phyloP scores from a whole-genome alignment of 2,797 vertebrate genomes.

The Fistularia commersonii region DNA sequence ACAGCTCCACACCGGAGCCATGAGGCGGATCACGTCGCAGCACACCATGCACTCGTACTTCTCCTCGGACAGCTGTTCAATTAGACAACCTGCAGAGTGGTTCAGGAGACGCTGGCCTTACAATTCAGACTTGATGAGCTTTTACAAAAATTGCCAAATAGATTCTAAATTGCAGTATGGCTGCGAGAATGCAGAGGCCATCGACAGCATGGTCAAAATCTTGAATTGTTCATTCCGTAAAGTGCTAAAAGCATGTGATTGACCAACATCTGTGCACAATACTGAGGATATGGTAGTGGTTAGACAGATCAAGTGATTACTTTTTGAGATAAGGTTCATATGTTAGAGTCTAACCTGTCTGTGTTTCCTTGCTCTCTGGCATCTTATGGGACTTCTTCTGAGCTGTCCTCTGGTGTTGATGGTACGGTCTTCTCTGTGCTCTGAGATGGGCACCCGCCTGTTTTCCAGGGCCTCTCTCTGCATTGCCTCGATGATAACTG shows the following conservation, averaged over 20 bases:
- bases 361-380: conserved; percentile 92
- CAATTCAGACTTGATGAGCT: too few relatives aligned
- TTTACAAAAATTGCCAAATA: too few relatives aligned
- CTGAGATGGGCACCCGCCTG: conserved; percentile 64
- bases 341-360: conserved; percentile 81
- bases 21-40: conserved; percentile 88
- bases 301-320: background rate
- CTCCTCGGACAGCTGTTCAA: conserved; percentile 94
- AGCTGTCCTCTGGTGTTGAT: conserved; percentile 69
- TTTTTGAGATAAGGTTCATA: too few relatives aligned
- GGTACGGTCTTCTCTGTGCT: conserved; percentile 72
- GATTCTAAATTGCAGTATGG: too few relatives aligned
- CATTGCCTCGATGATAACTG: conserved; percentile 52
- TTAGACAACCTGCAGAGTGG: conserved; percentile 82
- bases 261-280: too few relatives aligned
- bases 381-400: conserved; percentile 79
- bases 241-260: too few relatives aligned
- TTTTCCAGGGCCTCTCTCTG: conserved; percentile 64
- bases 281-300: background rate
- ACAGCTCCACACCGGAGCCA: conserved; percentile 94
- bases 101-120: background rate
- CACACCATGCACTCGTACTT: conserved; percentile 99
- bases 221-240: too few relatives aligned
- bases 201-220: too few relatives aligned
- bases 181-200: too few relatives aligned